Evolutionary conservation across 53 echinoderm and acorn worm species (phyloP), one percentile per base, ranked within the genome.

Genomic region (Echinometra lucunter): DNA sequence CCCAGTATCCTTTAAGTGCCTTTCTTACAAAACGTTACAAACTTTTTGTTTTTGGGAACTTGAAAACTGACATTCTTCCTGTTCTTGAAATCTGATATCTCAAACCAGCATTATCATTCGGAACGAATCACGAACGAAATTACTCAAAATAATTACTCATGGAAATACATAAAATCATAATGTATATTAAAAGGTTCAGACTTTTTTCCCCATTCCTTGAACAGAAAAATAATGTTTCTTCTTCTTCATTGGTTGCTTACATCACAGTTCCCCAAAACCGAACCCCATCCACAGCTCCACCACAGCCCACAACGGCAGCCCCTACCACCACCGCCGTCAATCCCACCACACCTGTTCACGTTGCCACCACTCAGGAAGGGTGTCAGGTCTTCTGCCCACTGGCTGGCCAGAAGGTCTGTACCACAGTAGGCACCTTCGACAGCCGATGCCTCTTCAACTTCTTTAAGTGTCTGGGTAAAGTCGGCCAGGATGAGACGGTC

Each of bases 381-480:
- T 92, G 92, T 25, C 0, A 44, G 19, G 74, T 72, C 69, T 92
- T 92, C 92, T 92, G 92, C 27, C 92, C 92, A 42, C 92, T 92
- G 27, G 44, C 27, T 16, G 72, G 45, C 6, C 17, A 34, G 37
- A 90, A 81, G 85, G 94, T 94, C 35, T 81, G 94, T 56, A 82
- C 82, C 5, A 85, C 85, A 44, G 85, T 57, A 13, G 94, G 94
- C 12, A 58, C 85, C 45, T 92, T 92, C 34, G 92, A 92, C 3
- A 92, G 92, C 74, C 67, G 18, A 40, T 92, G 92, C 49, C 69
- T 92, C 92, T 92, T 92, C 44, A 53, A 92, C 70, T 92, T 72
- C 92, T 45, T 92, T 10, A 67, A 92, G 74, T 92, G 92, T 47
- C 74, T 92, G 4, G 70, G 92, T 53, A 45, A 70, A 44, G 23